Evolutionary conservation across 2,113 vertebrate species (phyloP).

Genomic region (Sinocyclocheilus maitianheensis): DNA sequence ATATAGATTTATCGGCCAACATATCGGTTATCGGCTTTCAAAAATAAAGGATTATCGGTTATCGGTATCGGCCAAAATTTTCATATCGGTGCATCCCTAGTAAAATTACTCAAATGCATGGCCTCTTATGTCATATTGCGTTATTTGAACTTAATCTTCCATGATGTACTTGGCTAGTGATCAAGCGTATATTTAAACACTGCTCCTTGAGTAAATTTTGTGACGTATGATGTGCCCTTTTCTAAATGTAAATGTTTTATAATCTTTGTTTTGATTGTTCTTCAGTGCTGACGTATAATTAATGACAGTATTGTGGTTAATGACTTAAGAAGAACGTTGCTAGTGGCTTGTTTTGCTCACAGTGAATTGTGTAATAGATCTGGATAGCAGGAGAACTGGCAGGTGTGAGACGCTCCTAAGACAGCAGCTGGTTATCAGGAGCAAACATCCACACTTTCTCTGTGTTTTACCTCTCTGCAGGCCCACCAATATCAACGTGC

Average conservation of each 20-base stretch:
- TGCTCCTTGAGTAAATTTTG: not conserved
- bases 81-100: no score
- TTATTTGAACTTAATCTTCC: not conserved
- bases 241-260: not conserved
- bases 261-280: not conserved
- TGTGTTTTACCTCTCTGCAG: not conserved
- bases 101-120: not conserved
- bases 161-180: not conserved
- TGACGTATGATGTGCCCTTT: not conserved
- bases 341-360: not conserved
- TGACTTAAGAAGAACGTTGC: not conserved
- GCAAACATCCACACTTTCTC: conserved; percentile 40
- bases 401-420: conserved; percentile 63
- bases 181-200: not conserved
- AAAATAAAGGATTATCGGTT: no score
- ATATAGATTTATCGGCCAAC: no score
- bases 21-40: no score
- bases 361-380: conserved; percentile 38
- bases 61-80: no score
- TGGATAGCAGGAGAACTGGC: conserved; percentile 63
- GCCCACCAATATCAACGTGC: conserved; percentile 23
- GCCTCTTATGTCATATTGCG: not conserved
- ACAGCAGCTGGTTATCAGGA: conserved; percentile 39
- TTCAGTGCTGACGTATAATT: not conserved
- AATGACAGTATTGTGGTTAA: conserved; percentile 31